Percentiles rank a stretch among this genome's conserved stretches.
Evolutionary conservation across 2,888 invertebrate genomes (phyloP).

Genomic region (Amphipyra berbera): DNA sequence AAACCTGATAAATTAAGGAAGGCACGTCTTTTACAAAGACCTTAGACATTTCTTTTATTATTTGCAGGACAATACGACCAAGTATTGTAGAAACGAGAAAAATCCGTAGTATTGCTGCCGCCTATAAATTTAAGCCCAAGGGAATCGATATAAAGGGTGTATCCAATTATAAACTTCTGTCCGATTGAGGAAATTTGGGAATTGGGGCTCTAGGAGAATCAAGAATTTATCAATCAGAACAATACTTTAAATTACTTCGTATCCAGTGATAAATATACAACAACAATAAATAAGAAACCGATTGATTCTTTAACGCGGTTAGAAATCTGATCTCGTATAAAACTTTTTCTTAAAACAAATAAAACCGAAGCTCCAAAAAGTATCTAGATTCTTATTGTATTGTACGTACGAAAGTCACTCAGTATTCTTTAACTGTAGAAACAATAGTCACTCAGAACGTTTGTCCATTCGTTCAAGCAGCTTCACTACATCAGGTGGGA

Average conservation of each 20-base stretch:
- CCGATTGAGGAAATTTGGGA: constrained; percentile 3
- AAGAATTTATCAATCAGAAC: not conserved
- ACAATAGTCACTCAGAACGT: constrained; percentile 34
- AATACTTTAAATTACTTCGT: not conserved
- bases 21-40: not conserved
- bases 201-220: no score
- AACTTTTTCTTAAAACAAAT: not conserved
- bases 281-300: not conserved
- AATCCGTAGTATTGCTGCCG: not conserved
- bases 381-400: not conserved
- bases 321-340: not conserved
- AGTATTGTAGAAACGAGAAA: not conserved
- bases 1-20: not conserved
- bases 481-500: constrained; percentile 75
- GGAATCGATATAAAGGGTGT: not conserved
- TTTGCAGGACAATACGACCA: not conserved
- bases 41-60: constrained; percentile 7
- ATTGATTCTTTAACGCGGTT: not conserved
- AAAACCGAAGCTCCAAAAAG: no score
- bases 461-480: constrained; percentile 49
- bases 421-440: constrained; percentile 8
- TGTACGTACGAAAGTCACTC: constrained; percentile 23
- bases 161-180: constrained; percentile 19
- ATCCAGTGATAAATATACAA: not conserved
- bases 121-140: not conserved